Base-by-base conservation (phyloP, 2,113 vertebrate genomes). In the Ammospiza nelsoni region DNA sequence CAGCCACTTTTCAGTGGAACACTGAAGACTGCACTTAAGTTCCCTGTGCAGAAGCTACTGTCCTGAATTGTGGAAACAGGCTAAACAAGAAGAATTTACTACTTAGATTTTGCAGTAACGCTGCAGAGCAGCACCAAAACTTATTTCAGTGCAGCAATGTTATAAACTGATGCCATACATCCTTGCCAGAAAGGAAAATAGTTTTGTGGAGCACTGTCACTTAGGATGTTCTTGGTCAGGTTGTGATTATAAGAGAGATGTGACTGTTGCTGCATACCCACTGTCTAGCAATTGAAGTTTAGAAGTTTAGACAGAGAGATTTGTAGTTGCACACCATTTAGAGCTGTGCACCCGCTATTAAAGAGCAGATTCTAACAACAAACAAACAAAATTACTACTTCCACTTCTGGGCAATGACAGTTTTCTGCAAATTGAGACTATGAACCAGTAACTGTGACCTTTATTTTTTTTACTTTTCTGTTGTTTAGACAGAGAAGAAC, bases 121-220 rank as follows among this genome's bases (percentile, higher is more conserved):
- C 37, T 76, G 44, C 16, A 80, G 22, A 52, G 28, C 25, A 67
- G 49, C 55, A 66, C 27, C 23, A 55, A 21, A 22, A 25, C 7
- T 73, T 48, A 39, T 0, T 81, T 15, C 15, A n/a, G 9, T 65
- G 33, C 24, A 77, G 3, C 23, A 19, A 37, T 41, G 8, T 4
- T 22, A 6, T 52, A 27, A 46, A 86, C 4, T 59, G 44, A 54
- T 33, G 31, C 13, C 0, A 0, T 41, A 6, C 5, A 20, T 41
- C 68, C 41, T 54, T 90, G 41, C 16, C 65, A 73, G 52, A 62
- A 84, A 67, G 52, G 46, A 54, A 61, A 69, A 4, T 3, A 22
- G 31, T 76, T 68, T 31, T 58, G 52, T 52, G 31, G 33, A 43
- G 23, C 1, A 0, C n/a, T 44, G 35, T 52, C 24, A 4, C 15